Evolutionary conservation across 2,888 invertebrate species (phyloP), one percentile per base, ranked within the genome.

Genomic region (Adineta ricciae): DNA sequence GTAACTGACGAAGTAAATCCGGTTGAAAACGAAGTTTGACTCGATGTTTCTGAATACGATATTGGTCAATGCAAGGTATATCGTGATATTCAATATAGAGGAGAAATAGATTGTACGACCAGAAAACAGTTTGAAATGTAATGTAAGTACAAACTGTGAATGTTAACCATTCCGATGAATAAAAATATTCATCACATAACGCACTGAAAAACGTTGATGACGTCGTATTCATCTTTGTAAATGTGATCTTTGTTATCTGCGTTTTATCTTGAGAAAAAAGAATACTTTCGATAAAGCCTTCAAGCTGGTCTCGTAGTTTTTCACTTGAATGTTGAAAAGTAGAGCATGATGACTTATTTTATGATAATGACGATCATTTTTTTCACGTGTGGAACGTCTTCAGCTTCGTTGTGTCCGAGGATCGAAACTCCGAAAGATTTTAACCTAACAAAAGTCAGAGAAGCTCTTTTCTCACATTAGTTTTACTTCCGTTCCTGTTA

Each of bases 121-220:
- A 78, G 41, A 78, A 78, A 9, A 78, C n/a, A 5, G 24, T 78
- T 78, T 78, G 78, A 78, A 78, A 78, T 41, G 38, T 78, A 5
- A 41, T n/a, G n/a, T 41, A 78, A n/a, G 24, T 38, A 41, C 78
- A 78, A 41, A 78, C 3, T 24, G 38, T 41, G 16, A 41, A 78
- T 78, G 78, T 78, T n/a, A 78, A 41, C 78, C 38, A 78, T 78
- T 78, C 78, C 1, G 78, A 78, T 78, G 78, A 78, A 41, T 41
- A 78, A 38, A 78, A 78, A 78, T 41, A 78, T 78, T 41, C 21
- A 78, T 78, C 78, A 41, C 78, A 78, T 38, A 78, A 9, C 24
- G 3, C 2, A 41, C 24, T 41, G 24, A 78, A 78, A 36, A 41
- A 78, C 38, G 73, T 1, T 21, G 41, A 1, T 78, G 38, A 41